Percentiles rank a stretch among this genome's conserved stretches.
phyloP scores from a whole-genome alignment of 2,113 vertebrate species.

The Todiramphus saurophagus region DNA sequence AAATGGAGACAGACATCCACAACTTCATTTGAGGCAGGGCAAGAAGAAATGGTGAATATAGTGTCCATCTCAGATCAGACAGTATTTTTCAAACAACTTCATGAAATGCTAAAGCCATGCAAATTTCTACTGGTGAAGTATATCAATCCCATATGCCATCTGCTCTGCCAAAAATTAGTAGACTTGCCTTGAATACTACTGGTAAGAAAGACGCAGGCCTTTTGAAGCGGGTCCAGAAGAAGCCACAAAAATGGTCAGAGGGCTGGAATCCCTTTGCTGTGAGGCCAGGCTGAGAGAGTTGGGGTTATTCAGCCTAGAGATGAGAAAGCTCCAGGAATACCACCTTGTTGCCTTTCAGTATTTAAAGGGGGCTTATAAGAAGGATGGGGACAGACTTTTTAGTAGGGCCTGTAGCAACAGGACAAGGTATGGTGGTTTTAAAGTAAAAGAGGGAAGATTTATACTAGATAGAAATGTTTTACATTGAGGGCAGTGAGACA shows the following conservation, averaged over 20 bases:
- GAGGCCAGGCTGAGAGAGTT: background rate
- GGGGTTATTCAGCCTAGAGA: background rate
- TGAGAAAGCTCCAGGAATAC: background rate
- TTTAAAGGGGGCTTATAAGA: background rate
- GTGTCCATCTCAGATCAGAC: background rate
- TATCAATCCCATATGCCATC: background rate
- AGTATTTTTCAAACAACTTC: background rate
- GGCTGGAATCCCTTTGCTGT: fast-evolving
- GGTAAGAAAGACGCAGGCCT: background rate
- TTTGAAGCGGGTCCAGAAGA: background rate
- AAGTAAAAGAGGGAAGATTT: background rate
- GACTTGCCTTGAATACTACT: background rate
- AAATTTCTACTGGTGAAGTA: background rate
- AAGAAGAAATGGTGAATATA: background rate
- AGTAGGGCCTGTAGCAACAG: background rate
- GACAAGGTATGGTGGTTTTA: background rate
- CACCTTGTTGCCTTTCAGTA: background rate
- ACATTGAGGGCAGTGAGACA: fast-evolving
- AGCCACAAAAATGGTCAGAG: fast-evolving
- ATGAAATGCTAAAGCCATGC: fast-evolving
- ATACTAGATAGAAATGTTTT: background rate
- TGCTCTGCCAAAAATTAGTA: background rate
- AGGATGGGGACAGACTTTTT: background rate
- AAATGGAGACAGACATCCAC: background rate
- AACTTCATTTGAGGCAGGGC: background rate